A percentile compares a stretch with the other conserved stretches of the same genome.
These are phyloP conservation scores for Anguilla pacifica DNA, from an alignment of 2,797 vertebrate species.

Conservation along the genomic window DNA sequence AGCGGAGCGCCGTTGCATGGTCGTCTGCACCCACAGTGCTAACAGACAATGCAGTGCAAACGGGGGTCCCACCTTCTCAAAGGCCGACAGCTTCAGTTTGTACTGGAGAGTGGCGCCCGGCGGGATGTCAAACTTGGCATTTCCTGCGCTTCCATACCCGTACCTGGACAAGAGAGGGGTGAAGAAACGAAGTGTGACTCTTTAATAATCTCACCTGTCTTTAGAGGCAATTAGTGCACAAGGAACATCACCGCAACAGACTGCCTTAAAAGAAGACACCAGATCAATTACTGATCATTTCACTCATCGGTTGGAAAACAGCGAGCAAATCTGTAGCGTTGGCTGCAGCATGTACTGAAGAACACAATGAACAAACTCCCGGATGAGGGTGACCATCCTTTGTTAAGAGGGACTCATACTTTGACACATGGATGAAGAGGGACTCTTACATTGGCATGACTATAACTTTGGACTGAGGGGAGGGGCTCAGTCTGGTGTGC, in stretches of 20 bases:
- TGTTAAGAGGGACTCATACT: background rate
- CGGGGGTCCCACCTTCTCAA: conserved; percentile 83
- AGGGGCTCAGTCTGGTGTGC: background rate
- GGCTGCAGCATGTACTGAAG: background rate
- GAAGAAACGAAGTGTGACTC: background rate
- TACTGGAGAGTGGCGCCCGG: conserved; percentile 83
- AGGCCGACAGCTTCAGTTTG: conserved; percentile 84
- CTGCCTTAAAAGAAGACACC: background rate
- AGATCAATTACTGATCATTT: background rate
- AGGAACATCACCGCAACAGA: background rate
- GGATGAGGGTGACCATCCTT: background rate
- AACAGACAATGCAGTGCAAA: background rate
- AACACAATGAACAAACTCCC: background rate
- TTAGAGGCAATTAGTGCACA: background rate
- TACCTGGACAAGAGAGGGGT: conserved; percentile 69
- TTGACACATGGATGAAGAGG: conserved; percentile 80
- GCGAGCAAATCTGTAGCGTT: background rate
- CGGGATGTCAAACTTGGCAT: conserved; percentile 83
- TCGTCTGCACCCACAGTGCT: background rate
- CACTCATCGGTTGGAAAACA: background rate
- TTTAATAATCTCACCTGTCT: background rate
- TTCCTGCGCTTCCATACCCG: conserved; percentile 83
- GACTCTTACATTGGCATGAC: conserved; percentile 83
- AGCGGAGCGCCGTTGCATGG: background rate
- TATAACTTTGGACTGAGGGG: conserved; percentile 61